Base-by-base conservation (phyloP, 2,797 vertebrate species). In the Xenopus petersii region DNA sequence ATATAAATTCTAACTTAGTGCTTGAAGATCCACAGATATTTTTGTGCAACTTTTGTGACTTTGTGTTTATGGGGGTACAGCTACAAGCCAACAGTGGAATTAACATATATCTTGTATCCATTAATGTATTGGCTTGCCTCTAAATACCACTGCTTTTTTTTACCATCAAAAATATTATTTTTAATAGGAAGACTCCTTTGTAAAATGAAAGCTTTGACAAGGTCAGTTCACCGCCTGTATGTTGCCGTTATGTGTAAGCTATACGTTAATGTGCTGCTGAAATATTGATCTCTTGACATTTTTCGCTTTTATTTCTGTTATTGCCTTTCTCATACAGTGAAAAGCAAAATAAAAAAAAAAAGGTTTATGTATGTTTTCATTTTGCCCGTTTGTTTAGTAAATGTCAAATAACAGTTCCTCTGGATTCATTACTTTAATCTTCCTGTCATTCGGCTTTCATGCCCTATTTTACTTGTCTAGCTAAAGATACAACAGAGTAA, bases 241-340 rank as follows among this genome's bases (percentile, higher is more conserved):
- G 54, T 54, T 69, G 51, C 51, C 62, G 75, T 73, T 73, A 48
- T 69, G 61, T 78, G 71, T 74, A 79, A 42, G 71, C 76, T 73
- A 79, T 71, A 74, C 76, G 73, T 74, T 73, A 79, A 74, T 74
- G 66, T 70, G 71, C 64, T 73, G 42, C 60, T 70, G 71, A 79
- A 79, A 79, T 79, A 79, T 79, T 79, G 76, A 79, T 79, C 71
- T 79, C 71, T 74, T 79, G 71, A 79, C 67, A 74, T 74, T 79
- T 79, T 79, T 78, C 60, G 66, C 55, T 78, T 69, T 78, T 73
- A 69, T 74, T 73, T 66, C 67, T 74, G 42, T 74, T 74, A 58
- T 70, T 60, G 66, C 21, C 62, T 61, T 60, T 51, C 66, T 70
- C 67, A 51, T 51, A 79, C 30, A 74, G 48, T 26, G 70, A 12